A percentile compares a stretch with the other conserved stretches of the same genome.
Conservation (phyloP, 2,113 vertebrate species). For the Diadophis punctatus region DNA sequence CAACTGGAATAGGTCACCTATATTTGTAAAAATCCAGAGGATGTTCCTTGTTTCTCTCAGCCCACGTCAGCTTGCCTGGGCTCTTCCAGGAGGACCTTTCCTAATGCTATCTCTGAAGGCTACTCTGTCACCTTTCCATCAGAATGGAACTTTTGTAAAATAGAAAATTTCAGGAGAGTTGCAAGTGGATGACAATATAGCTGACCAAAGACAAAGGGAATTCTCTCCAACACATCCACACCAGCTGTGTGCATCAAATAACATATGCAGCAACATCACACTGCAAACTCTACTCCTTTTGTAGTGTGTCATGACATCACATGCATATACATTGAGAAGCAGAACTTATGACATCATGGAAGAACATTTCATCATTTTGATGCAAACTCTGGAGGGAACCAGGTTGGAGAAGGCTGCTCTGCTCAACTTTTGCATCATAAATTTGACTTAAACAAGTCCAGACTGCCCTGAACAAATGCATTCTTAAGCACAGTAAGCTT, state of each 20-base stretch:
- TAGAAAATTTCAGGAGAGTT: background rate
- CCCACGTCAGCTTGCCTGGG: background rate
- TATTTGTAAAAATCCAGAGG: background rate
- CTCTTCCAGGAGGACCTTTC: background rate
- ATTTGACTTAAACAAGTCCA: background rate
- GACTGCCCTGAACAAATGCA: background rate
- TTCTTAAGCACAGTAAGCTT: background rate
- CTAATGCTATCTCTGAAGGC: background rate
- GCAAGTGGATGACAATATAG: background rate
- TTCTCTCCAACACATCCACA: background rate
- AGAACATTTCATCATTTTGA: background rate
- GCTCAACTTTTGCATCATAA: background rate
- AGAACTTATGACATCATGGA: background rate
- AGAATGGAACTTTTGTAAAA: background rate
- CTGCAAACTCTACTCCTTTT: background rate
- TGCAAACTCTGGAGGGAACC: background rate
- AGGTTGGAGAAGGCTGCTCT: background rate
- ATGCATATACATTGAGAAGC: background rate
- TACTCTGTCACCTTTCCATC: background rate
- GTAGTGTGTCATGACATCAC: background rate
- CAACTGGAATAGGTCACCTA: background rate
- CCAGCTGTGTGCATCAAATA: background rate
- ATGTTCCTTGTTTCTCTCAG: background rate
- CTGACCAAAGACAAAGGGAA: background rate
- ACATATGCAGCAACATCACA: background rate